phyloP scores from a whole-genome alignment of 2,888 invertebrate genomes.

The Sycophila texana region DNA sequence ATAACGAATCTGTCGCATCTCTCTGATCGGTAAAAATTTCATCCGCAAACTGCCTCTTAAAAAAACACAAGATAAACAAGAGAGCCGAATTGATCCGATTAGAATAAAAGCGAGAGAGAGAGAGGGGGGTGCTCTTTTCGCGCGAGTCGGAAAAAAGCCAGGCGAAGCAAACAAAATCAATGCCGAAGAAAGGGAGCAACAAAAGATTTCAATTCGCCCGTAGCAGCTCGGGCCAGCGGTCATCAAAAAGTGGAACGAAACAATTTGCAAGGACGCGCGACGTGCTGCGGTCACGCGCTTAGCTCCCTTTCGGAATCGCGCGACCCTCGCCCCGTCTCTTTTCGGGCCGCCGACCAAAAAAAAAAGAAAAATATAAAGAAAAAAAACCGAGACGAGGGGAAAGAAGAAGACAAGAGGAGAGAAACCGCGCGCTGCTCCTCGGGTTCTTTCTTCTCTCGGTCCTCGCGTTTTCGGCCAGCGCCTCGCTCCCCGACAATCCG shows the following conservation, averaged over 20 bases:
- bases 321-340: neutral
- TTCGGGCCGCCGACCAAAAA: conserved; percentile 2
- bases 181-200: conserved; percentile 47
- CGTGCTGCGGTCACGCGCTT: conserved; percentile 49
- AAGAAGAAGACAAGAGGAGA: too few relatives aligned
- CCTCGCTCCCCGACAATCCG: conserved; percentile 11
- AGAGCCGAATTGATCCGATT: neutral
- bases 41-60: too few relatives aligned
- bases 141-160: conserved; percentile 26
- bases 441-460: neutral
- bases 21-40: too few relatives aligned
- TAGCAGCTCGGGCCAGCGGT: neutral
- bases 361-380: too few relatives aligned
- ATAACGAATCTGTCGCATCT: too few relatives aligned
- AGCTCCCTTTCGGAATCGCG: conserved; percentile 37
- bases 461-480: neutral
- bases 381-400: too few relatives aligned
- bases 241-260: conserved; percentile 66
- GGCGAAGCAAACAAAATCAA: conserved; percentile 54
- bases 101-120: conserved; percentile 26
- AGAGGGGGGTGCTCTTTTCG: neutral
- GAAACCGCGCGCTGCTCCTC: too few relatives aligned
- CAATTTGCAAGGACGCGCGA: conserved; percentile 62
- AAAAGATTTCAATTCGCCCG: conserved; percentile 55
- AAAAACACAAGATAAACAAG: conserved; percentile 2